phyloP scores from a whole-genome alignment of 2,888 invertebrate species.

The Seira musarum region DNA sequence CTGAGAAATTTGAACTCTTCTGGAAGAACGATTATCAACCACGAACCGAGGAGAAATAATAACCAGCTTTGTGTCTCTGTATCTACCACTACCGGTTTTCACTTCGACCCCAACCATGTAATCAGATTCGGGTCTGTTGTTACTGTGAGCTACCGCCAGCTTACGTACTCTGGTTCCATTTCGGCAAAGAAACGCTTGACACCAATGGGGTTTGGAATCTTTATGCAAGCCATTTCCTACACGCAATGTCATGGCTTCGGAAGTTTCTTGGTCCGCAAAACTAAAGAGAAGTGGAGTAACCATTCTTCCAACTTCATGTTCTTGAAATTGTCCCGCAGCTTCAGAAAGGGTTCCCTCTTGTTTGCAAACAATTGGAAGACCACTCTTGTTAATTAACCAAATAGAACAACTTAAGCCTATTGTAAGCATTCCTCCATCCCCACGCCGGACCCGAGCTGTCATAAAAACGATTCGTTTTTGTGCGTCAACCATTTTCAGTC shows the following conservation, averaged over 20 bases:
- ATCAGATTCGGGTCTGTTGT: constrained; percentile 79
- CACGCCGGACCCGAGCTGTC: constrained; percentile 78
- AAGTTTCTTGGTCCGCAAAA: constrained; percentile 90
- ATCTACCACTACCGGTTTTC: constrained; percentile 88
- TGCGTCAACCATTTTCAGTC: constrained; percentile 83
- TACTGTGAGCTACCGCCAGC: constrained; percentile 74
- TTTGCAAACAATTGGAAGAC: constrained; percentile 94
- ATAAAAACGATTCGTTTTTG: constrained; percentile 83
- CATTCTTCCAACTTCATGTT: constrained; percentile 88
- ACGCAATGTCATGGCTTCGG: constrained; percentile 79
- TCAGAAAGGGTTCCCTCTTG: constrained; percentile 87
- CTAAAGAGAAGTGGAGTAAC: constrained; percentile 94
- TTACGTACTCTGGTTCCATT: constrained; percentile 81
- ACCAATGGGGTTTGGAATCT: constrained; percentile 80
- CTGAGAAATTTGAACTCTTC: constrained; percentile 90
- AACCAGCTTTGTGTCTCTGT: constrained; percentile 91
- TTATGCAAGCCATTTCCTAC: constrained; percentile 81
- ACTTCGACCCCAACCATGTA: constrained; percentile 93
- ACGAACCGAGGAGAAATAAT: constrained; percentile 94
- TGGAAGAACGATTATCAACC: constrained; percentile 88
- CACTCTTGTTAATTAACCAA: constrained; percentile 97
- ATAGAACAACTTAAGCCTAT: constrained; percentile 77
- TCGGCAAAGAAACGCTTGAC: constrained; percentile 88
- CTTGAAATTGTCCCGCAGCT: constrained; percentile 90
- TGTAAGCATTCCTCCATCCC: constrained; percentile 78